These are phyloP conservation scores for Cichladusa arquata DNA, from an alignment of 2,113 vertebrate genomes.

Conservation along the genomic window DNA sequence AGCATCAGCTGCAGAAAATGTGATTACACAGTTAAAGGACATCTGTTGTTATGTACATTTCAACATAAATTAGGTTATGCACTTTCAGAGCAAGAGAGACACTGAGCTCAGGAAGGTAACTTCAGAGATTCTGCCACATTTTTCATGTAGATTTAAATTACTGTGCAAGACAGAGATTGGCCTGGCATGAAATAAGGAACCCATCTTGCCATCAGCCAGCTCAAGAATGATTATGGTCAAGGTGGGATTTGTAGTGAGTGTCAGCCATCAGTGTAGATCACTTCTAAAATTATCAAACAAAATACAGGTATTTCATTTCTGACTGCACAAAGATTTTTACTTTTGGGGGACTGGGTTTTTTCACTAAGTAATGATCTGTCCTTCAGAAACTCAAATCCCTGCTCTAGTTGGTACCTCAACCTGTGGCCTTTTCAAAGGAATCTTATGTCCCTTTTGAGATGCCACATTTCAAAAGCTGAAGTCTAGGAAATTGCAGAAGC, in stretches of 20 bases:
- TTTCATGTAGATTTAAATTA: conserved; percentile 18
- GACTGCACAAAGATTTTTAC: neutral
- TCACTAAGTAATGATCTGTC: neutral
- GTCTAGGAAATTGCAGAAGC: neutral
- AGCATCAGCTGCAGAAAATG: conserved; percentile 1
- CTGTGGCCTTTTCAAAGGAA: neutral
- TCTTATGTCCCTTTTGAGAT: neutral
- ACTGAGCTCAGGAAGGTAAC: neutral
- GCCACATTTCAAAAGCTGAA: neutral
- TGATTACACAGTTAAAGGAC: conserved; percentile 17
- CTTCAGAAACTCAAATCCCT: neutral
- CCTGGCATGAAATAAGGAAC: neutral
- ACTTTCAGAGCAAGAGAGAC: conserved; percentile 36
- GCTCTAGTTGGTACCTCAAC: neutral
- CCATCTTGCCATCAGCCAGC: neutral
- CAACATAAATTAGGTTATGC: conserved; percentile 25
- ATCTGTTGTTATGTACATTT: conserved; percentile 41
- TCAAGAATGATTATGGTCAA: neutral
- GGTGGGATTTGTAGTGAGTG: neutral
- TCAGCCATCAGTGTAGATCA: neutral
- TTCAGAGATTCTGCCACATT: neutral
- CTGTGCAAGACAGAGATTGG: neutral
- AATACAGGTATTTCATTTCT: neutral
- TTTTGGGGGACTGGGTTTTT: neutral
- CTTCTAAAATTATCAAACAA: neutral